Base-by-base conservation (phyloP, 2,113 vertebrate genomes). In the Notarius lentiginosus region DNA sequence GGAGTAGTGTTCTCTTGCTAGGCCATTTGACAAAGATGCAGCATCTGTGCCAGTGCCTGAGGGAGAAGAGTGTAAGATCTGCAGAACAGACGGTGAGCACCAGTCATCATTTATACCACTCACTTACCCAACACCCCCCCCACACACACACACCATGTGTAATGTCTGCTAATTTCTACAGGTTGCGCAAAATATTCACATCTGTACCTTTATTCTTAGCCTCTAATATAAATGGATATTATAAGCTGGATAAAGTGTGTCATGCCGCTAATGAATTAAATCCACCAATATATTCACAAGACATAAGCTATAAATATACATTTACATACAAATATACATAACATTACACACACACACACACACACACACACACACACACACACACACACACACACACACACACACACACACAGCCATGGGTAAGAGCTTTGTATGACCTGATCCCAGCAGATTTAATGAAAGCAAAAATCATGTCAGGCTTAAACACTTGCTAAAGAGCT, bases 1-100 rank as follows among this genome's bases (percentile, higher is more conserved):
- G 94, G 86, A 93, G 91, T 95, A 95, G 94, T 93, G 96, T 95
- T 95, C 95, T 93, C 92, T 96, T 96, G 96, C 95, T 96, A 96
- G 96, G 96, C 95, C 96, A 94, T 95, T 96, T 95, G 90, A 94
- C 95, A 94, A 94, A 91, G 92, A 94, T 90, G 93, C 92, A 94
- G 95, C 96, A 96, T 96, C 96, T 98, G 97, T 96, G 93, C 90
- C 93, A 86, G 89, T 91, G 94, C 93, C 83, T 91, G 79, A 65
- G 82, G 22, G 84, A 86, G 56, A 81, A 66, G 88, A 61, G 75
- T 82, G 60, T 53, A 41, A 77, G 65, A 68, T 63, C n/a, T 75
- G 79, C 79, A 47, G 30, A 56, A 82, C 72, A 85, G 72, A 88
- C 76, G 60, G 68, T 80, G 51, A 83, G 77, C 72, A 83, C 84